Base-by-base conservation (phyloP, 2,113 vertebrate species). In the Neodon shergylaensis region DNA sequence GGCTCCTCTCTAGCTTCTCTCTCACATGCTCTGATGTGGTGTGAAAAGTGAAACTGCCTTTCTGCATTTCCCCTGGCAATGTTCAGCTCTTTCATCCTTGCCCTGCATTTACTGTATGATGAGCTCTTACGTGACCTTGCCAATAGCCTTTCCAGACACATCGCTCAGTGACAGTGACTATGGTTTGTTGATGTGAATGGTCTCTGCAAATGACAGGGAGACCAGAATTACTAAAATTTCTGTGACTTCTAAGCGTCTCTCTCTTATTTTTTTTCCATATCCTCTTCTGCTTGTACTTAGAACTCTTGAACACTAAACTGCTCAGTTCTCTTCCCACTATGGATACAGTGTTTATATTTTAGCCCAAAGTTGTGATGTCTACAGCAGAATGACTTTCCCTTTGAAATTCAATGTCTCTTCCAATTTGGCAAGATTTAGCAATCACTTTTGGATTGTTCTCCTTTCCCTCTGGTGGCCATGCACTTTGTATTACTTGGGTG, bases 401-500 rank as follows among this genome's bases (percentile, higher is more conserved):
- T 47, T 65, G 13, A 90, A 94, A 96, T 82, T 70, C 65, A 68
- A 66, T 81, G 28, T 39, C 83, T 94, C 90, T 95, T 94, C 61
- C 28, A 88, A 42, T 88, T 65, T 66, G 78, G 73, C 93, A 76
- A 49, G 65, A 31, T 61, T 82, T 85, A 66, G 26, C 10, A 22
- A 91, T 42, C 83, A 14, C 73, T 36, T 83, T 95, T 93, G 68
- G 88, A 91, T 66, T 65, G 73, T 87, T 96, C 70, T 70, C 58
- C 42, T 65, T 73, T 9, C 54, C n/a, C 7, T 72, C 86, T 47
- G 24, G 16, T 11, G 82, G 13, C 44, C 76, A 42, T 84, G 42
- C 90, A 94, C 92, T 33, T 92, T 94, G 74, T 92, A 65, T 92
- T 93, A 90, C 81, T 97, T 91, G 31, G 3, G 21, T 72, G 90